Percentiles rank a stretch among this genome's conserved stretches.
Conservation (phyloP, 1,140 invertebrate species). For the Lanistes nyassanus region DNA sequence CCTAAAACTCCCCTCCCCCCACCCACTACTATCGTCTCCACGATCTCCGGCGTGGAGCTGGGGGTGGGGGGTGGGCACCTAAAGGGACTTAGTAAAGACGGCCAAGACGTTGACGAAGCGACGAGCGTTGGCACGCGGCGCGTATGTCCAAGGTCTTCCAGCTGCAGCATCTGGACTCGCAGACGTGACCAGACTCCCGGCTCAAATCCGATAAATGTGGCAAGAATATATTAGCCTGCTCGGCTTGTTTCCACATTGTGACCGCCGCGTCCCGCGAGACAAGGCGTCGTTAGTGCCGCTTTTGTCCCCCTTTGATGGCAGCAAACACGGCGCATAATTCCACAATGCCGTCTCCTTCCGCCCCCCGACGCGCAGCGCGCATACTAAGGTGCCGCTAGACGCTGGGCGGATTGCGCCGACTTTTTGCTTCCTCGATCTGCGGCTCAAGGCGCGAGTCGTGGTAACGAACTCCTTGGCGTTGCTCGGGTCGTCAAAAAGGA, state of each 20-base stretch:
- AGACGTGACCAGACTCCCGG: slow-evolving; percentile 15
- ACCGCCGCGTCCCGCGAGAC: slow-evolving; percentile 5
- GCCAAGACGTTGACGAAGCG: no score
- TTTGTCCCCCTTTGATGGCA: slow-evolving; percentile 29
- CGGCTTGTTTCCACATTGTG: slow-evolving; percentile 27
- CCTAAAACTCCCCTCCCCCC: no score
- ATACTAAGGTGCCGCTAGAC: slow-evolving; percentile 13
- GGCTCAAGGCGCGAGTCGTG: no score
- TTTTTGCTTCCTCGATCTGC: no score
- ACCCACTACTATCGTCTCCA: no score
- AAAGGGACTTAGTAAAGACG: no score
- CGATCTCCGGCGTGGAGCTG: no score
- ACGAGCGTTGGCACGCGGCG: no score
- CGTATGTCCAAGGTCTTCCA: background rate
- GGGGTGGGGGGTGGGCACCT: no score
- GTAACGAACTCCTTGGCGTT: no score
- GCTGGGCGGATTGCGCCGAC: no score
- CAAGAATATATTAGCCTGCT: slow-evolving; percentile 17
- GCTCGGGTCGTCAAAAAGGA: no score
- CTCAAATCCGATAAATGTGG: slow-evolving; percentile 26
- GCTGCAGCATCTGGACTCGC: background rate
- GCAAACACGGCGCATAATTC: slow-evolving; percentile 28
- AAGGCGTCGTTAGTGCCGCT: slow-evolving; percentile 18
- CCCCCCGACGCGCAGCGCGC: slow-evolving; percentile 7
- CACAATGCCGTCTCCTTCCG: slow-evolving; percentile 24